Conservation (phyloP, 2,888 invertebrate genomes). For the Priapulus caudatus region DNA sequence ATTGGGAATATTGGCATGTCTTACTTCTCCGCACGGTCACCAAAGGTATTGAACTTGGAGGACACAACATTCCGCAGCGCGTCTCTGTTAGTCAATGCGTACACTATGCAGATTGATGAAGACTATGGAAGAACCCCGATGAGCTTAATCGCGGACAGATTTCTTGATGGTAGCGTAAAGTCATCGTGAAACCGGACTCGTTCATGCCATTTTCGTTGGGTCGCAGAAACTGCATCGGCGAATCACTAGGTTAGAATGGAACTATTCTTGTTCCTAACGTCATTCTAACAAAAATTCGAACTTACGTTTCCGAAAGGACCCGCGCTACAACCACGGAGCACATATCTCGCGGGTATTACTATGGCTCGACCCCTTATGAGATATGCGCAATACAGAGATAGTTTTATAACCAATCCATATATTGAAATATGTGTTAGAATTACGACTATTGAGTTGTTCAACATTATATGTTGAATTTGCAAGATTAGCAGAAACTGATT, state of each 20-base stretch:
- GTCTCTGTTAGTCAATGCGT: background rate
- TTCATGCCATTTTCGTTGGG: slow-evolving; percentile 4
- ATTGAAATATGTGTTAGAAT: no score
- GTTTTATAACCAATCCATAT: no score
- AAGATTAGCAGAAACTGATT: no score
- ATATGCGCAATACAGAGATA: no score
- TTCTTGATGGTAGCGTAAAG: background rate
- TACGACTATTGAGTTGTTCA: no score
- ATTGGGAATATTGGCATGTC: no score
- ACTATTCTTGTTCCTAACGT: background rate
- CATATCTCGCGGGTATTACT: no score
- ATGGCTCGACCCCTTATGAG: no score
- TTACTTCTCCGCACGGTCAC: no score
- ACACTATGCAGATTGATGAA: slow-evolving; percentile 6
- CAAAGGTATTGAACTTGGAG: background rate
- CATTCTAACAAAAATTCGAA: background rate
- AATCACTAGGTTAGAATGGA: background rate
- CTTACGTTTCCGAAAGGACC: background rate
- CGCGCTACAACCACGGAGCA: no score
- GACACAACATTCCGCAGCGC: background rate
- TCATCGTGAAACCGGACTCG: background rate
- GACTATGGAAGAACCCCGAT: background rate
- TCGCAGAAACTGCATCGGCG: background rate
- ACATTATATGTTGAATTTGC: no score
- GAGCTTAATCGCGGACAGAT: slow-evolving; percentile 4